A percentile compares a stretch with the other conserved stretches of the same genome.
Conservation (phyloP, 2,888 invertebrate genomes). For the Protodeltote pygarga region DNA sequence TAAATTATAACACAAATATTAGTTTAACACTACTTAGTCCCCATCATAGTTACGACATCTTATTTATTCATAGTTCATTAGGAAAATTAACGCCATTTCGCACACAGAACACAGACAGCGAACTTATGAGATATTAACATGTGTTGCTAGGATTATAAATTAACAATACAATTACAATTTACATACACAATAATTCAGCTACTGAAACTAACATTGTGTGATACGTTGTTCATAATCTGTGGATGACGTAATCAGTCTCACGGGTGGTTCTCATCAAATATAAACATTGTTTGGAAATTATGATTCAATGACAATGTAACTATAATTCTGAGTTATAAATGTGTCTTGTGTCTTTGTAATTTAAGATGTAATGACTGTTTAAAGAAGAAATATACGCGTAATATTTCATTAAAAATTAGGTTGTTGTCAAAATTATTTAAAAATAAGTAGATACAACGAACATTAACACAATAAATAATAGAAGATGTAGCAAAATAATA, state of each 20-base stretch:
- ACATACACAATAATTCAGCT: conserved; percentile 43
- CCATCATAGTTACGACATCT: conserved; percentile 21
- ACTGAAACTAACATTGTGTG: conserved; percentile 33
- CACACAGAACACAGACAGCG: conserved; percentile 33
- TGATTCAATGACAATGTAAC: conserved; percentile 22
- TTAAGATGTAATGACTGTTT: background rate
- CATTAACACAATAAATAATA: too few relatives aligned
- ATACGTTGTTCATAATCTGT: conserved; percentile 24
- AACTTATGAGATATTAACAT: conserved; percentile 53
- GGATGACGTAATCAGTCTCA: conserved; percentile 35
- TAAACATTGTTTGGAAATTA: conserved; percentile 31
- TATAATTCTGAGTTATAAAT: conserved; percentile 10
- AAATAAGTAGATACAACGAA: too few relatives aligned
- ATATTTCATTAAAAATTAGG: too few relatives aligned
- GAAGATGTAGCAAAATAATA: too few relatives aligned
- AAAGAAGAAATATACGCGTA: too few relatives aligned
- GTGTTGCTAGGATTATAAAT: conserved; percentile 56
- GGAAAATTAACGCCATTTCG: conserved; percentile 42
- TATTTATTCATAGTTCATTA: conserved; percentile 53
- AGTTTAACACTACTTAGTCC: too few relatives aligned
- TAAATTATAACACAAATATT: too few relatives aligned
- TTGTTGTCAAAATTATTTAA: too few relatives aligned
- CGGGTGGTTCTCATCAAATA: conserved; percentile 23
- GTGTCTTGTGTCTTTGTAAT: conserved; percentile 1
- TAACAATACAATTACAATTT: conserved; percentile 58